Base-by-base conservation (phyloP, 2,888 invertebrate species). In the Diplazon laetatorius region DNA sequence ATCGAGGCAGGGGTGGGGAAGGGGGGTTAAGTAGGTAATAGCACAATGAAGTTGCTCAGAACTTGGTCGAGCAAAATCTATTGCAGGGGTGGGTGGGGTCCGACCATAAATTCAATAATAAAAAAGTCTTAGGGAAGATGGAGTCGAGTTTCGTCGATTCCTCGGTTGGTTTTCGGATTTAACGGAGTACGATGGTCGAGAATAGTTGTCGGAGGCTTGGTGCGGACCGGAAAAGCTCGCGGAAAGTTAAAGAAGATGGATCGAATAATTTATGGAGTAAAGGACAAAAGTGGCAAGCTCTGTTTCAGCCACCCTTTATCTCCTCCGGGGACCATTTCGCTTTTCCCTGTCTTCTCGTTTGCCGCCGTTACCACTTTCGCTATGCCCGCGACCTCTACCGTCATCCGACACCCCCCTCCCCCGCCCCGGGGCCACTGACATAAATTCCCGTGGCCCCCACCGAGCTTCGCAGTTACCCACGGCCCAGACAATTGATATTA, bases 41-140 rank as follows among this genome's bases (percentile, higher is more conserved):
- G 22, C 39, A 44, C 20, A 48, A 42, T 12, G n/a, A 42, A 65
- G 48, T 46, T n/a, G 25, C 46, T 22, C 63, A 22, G 18, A 66
- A 57, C 25, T 65, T 57, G n/a, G 35, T 20, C 59, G 30, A 63
- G 37, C 22, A 1, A 46, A 8, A 22, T 42, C 39, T 12, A 14
- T 12, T 22, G 14, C n/a, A 12, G 9, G 9, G 62, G 57, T 16
- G 55, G 16, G 20, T 18, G 39, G 62, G 65, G 66, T 55, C 30
- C 30, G 30, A 80, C 78, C 79, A 82, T 82, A 85, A 85, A 86
- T 85, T 84, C 82, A 82, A 85, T 82, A 77, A 81, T 72, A 82
- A 80, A 73, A 78, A 82, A 80, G 73, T 76, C 62, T 39, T 25
- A 63, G 48, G 63, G 37, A 73, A 44, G 60, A 71, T 59, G 57